A percentile compares a stretch with the other conserved stretches of the same genome.
These are phyloP conservation scores for Prochilodus magdalenae DNA, from an alignment of 2,113 vertebrate genomes.

Conservation along the genomic window DNA sequence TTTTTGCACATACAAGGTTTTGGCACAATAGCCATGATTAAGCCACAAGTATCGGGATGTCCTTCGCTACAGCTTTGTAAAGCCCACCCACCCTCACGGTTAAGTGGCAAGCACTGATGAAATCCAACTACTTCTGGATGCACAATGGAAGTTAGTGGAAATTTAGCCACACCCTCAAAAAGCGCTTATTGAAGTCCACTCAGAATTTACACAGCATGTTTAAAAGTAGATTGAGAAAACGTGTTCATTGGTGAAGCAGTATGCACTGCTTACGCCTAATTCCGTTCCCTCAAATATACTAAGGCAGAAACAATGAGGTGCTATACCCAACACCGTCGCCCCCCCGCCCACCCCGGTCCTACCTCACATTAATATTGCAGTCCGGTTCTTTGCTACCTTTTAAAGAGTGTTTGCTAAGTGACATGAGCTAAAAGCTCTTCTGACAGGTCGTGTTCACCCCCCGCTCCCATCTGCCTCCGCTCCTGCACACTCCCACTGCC, in stretches of 20 bases:
- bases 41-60: no score
- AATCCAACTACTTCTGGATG: no score
- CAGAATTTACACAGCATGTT: no score
- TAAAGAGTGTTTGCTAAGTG: constrained; percentile 36
- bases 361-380: constrained; percentile 33
- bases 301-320: background rate
- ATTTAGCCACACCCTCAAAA: no score
- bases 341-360: background rate
- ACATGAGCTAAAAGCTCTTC: constrained; percentile 34
- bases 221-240: no score
- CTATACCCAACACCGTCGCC: background rate
- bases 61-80: no score
- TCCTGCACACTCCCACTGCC: background rate
- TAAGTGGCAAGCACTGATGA: no score
- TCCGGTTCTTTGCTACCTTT: constrained; percentile 21
- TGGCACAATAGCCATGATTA: no score
- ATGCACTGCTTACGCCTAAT: background rate
- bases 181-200: no score
- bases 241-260: background rate
- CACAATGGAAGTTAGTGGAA: no score
- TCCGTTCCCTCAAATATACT: background rate
- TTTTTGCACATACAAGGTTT: no score
- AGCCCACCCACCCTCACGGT: no score
- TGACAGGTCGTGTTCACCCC: constrained; percentile 5
- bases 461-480: background rate